Percentiles rank a stretch among this genome's conserved stretches.
Conservation (phyloP, 2,888 invertebrate species). For the Synergus itoensis region DNA sequence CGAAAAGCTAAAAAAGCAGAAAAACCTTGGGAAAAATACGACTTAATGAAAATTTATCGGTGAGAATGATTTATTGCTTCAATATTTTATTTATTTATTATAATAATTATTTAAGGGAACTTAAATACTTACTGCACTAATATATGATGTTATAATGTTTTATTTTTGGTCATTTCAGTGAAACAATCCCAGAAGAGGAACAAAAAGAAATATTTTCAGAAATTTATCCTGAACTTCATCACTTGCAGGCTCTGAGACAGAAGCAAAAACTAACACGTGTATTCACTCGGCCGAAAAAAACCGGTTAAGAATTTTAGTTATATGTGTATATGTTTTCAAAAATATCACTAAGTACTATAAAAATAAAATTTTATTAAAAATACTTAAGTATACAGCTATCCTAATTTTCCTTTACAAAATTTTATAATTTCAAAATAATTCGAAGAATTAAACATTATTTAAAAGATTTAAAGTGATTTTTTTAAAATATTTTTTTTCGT, state of each 20-base stretch:
- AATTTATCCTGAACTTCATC: slow-evolving; percentile 87
- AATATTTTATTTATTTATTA: neutral
- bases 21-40: slow-evolving; percentile 93
- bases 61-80: slow-evolving; percentile 66
- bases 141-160: slow-evolving; percentile 15
- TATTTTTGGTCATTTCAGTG: slow-evolving; percentile 78
- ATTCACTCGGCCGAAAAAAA: slow-evolving; percentile 80
- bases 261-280: slow-evolving; percentile 82
- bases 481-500: no score
- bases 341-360: neutral
- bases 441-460: no score
- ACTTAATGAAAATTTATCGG: slow-evolving; percentile 96
- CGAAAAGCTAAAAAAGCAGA: slow-evolving; percentile 78
- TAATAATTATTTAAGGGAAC: neutral
- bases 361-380: neutral
- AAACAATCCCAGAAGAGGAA: slow-evolving; percentile 93
- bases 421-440: no score
- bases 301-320: neutral
- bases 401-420: no score
- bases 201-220: slow-evolving; percentile 92
- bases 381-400: no score
- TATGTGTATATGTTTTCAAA: neutral
- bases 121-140: no score
- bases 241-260: slow-evolving; percentile 84
- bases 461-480: no score